A percentile compares a stretch with the other conserved stretches of the same genome.
phyloP scores from a whole-genome alignment of 2,113 vertebrate species.

The Ctenomys sociabilis region DNA sequence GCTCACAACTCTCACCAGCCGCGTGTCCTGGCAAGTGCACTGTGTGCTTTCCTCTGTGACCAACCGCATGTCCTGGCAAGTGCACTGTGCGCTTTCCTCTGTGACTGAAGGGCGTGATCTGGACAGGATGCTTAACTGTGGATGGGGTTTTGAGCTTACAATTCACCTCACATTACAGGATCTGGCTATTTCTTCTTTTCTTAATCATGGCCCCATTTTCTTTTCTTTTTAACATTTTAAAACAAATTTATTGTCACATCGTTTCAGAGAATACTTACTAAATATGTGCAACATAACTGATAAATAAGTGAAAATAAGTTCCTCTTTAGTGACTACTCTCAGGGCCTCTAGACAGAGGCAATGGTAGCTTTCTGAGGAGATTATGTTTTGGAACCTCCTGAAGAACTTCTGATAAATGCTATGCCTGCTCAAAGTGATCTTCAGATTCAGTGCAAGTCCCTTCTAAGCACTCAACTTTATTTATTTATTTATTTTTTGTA shows the following conservation, averaged over 20 bases:
- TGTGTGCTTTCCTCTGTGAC: neutral
- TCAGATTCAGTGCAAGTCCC: neutral
- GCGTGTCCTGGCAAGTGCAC: neutral
- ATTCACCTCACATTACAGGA: neutral
- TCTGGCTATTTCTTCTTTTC: neutral
- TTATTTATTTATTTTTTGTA: neutral
- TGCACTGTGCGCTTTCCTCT: neutral
- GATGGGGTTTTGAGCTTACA: neutral
- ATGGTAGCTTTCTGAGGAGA: neutral
- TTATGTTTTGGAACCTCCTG: neutral
- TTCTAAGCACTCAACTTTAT: neutral
- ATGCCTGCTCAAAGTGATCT: neutral
- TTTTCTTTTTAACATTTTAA: neutral
- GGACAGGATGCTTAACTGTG: neutral
- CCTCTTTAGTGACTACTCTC: neutral
- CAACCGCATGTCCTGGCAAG: neutral
- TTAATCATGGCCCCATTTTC: neutral
- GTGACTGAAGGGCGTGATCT: neutral
- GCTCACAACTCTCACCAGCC: neutral
- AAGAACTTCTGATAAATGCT: neutral
- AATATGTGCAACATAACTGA: neutral
- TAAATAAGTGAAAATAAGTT: slow-evolving; percentile 45
- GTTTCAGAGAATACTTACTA: slow-evolving; percentile 6
- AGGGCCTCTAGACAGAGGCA: neutral
- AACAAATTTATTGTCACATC: slow-evolving; percentile 30